Evolutionary conservation across 1,140 invertebrate species (phyloP), one percentile per base, ranked within the genome.

Genomic region (Cephus cinctus): DNA sequence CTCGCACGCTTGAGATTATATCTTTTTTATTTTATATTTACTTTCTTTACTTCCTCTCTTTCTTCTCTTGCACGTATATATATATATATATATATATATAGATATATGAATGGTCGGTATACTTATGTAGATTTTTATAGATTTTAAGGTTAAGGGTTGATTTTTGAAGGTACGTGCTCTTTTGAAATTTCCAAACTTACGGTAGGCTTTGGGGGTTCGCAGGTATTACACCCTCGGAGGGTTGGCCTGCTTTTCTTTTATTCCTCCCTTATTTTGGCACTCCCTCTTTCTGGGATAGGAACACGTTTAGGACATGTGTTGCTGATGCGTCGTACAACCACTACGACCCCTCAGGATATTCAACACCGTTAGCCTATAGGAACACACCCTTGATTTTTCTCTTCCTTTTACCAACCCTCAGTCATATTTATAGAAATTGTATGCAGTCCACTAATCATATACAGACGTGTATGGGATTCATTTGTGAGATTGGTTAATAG

Each of bases 301-400:
- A 65, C 59, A 63, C 51, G 53, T 65, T 65, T 49, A 31, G 45
- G 54, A 68, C 65, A 70, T 59, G 67, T 67, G 62, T 63, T 57
- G 52, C 51, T 48, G 47, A 19, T 57, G 54, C 11, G 19, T 36
- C 14, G 34, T 14, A 18, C 34, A 18, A 18, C 15, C 9, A 18
- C 34, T 15, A 36, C 34, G 14, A 36, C 34, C 8, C 14, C 34
- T n/a, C n/a, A n/a, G n/a, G n/a, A n/a, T n/a, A n/a, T n/a, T n/a
- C n/a, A n/a, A n/a, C n/a, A n/a, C n/a, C n/a, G n/a, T n/a, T n/a
- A n/a, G n/a, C n/a, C n/a, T n/a, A n/a, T 30, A 12, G 27, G 8
- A 1, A 18, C 9, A 14, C 11, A 36, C 34, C 27, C 27, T 30
- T n/a, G 8, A 6, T n/a, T n/a, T n/a, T 27, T 27, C 25, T 27